Base-by-base conservation (phyloP, 2,888 invertebrate species). In the Hecatera dysodea region DNA sequence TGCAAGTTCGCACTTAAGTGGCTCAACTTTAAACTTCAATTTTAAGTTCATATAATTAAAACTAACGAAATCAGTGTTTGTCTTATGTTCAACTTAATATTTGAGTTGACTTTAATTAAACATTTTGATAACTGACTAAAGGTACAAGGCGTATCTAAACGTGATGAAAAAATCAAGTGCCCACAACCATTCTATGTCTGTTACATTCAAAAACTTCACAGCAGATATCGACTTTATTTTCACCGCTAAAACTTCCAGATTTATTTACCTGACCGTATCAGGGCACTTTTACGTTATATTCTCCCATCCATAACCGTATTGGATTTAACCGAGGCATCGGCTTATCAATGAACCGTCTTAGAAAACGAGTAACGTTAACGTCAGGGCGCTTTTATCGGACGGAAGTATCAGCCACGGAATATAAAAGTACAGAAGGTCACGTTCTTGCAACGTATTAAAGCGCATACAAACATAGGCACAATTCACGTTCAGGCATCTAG, bases 291-390 rank as follows among this genome's bases (percentile, higher is more conserved):
- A 72, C 60, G 78, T 50, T 50, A 78, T 39, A 78, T 65, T 68
- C 42, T 50, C 67, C 65, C 62, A 82, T 67, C 57, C 46, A 64
- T 67, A 67, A 71, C 70, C 72, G 53, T 53, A 68, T 83, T 81
- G 67, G 64, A 77, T 83, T 73, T 78, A 69, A 72, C 69, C 52
- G 63, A 81, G 19, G 50, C 57, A 42, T 50, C 69, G 64, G 67
- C 75, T 84, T 81, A 85, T 85, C 86, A 81, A 68, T 66, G 75
- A 61, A 72, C 70, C 72, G 72, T 80, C 75, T 85, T 72, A 46
- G 72, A 72, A 75, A 79, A 72, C 70, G 70, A 66, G 73, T 72
- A 72, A 59, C 65, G 68, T 71, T 75, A 74, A 64, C 75, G 75
- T 76, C 48, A 75, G 46, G 61, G 50, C 62, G 53, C 66, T 56